Conservation (phyloP, 1,140 invertebrate genomes). For the Gyrodactylus salaris region DNA sequence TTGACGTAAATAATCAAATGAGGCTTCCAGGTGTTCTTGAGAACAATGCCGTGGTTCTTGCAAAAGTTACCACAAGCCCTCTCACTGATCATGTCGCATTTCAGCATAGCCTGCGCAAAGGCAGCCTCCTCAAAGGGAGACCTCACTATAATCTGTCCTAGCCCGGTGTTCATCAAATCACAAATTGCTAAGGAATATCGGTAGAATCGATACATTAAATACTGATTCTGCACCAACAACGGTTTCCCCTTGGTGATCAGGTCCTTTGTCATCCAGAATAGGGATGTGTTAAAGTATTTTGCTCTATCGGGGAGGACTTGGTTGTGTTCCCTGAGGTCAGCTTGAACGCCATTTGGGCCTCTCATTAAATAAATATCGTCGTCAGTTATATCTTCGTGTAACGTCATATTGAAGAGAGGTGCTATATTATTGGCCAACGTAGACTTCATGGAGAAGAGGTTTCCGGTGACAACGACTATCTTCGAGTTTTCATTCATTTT, state of each 20-base stretch:
- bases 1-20: background rate
- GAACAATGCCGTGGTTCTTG: background rate
- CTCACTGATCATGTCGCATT: background rate
- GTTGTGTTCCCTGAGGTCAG: background rate
- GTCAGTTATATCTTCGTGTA: background rate
- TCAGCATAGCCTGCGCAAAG: background rate
- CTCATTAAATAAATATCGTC: background rate
- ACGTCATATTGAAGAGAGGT: background rate
- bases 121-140: background rate
- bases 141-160: background rate
- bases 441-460: background rate
- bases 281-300: background rate
- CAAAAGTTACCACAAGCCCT: background rate
- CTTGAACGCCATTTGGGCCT: background rate
- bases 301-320: background rate
- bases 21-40: background rate
- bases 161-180: background rate
- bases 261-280: background rate
- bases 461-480: background rate
- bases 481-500: background rate
- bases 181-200: background rate
- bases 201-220: background rate
- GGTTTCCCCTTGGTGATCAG: background rate
- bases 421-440: background rate
- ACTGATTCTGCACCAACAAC: background rate